Percentiles rank a stretch among this genome's conserved stretches.
These are phyloP conservation scores for Apostichopus japonicus DNA, from an alignment of 35 echinoderm and acorn worm species.

Conservation along the genomic window DNA sequence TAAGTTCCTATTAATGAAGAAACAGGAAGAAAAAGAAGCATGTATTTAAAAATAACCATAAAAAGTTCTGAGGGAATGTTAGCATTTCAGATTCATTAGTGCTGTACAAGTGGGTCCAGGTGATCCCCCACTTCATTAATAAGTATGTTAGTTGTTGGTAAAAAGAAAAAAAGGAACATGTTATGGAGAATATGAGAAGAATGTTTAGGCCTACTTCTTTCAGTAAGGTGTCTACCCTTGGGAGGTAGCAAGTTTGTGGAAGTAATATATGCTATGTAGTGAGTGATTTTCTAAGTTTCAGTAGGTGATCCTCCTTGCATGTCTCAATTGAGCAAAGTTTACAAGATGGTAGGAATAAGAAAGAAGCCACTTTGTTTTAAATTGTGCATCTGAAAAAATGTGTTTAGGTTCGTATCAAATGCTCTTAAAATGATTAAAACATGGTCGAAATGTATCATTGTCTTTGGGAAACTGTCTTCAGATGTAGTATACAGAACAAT, in stretches of 20 bases:
- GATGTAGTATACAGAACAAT: too few relatives aligned
- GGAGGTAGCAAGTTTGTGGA: not conserved
- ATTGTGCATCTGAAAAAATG: not conserved
- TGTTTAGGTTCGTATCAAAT: too few relatives aligned
- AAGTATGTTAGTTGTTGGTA: not conserved
- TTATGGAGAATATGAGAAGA: not conserved
- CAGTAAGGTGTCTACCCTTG: not conserved
- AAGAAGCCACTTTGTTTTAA: not conserved
- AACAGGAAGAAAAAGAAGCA: not conserved
- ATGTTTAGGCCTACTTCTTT: not conserved
- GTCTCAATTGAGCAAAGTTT: not conserved
- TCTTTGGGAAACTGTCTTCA: too few relatives aligned
- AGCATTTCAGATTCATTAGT: not conserved
- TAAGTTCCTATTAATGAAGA: not conserved
- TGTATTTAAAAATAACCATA: not conserved
- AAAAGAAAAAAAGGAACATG: too few relatives aligned
- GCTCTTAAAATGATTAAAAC: too few relatives aligned
- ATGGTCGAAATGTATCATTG: too few relatives aligned
- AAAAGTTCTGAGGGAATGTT: not conserved
- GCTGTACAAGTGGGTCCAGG: not conserved
- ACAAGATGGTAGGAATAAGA: not conserved
- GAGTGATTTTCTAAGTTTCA: not conserved
- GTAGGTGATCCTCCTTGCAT: not conserved
- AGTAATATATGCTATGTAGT: not conserved
- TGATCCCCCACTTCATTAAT: too few relatives aligned